phyloP scores from a whole-genome alignment of 2,113 vertebrate genomes.

The Propithecus coquereli region DNA sequence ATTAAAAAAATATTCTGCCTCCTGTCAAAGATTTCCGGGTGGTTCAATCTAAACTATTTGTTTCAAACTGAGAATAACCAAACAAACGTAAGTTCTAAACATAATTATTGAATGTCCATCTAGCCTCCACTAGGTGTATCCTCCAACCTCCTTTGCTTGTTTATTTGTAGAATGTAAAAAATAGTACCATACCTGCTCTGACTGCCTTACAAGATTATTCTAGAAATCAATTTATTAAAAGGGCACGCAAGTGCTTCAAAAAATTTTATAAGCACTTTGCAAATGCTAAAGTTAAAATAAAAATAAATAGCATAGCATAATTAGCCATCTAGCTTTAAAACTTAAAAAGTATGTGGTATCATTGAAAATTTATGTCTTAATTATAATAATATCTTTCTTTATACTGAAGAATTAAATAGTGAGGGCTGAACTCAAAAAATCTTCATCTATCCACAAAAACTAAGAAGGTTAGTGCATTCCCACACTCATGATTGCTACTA shows the following conservation, averaged over 20 bases:
- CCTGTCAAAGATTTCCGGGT: background rate
- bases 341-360: background rate
- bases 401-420: background rate
- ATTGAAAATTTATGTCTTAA: background rate
- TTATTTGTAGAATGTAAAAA: background rate
- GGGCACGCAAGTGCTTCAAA: background rate
- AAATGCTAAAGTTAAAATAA: background rate
- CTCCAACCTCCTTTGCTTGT: background rate
- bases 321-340: background rate
- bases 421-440: background rate
- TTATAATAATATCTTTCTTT: background rate
- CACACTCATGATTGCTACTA: background rate
- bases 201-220: background rate
- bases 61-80: background rate
- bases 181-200: background rate
- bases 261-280: background rate
- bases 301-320: background rate
- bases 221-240: background rate
- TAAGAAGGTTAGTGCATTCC: background rate
- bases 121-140: background rate
- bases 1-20: background rate
- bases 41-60: background rate
- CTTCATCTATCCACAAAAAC: background rate
- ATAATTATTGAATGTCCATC: background rate
- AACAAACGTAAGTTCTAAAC: background rate